These are phyloP conservation scores for Tragopan temminckii DNA, from an alignment of 2,797 vertebrate species.

Conservation along the genomic window DNA sequence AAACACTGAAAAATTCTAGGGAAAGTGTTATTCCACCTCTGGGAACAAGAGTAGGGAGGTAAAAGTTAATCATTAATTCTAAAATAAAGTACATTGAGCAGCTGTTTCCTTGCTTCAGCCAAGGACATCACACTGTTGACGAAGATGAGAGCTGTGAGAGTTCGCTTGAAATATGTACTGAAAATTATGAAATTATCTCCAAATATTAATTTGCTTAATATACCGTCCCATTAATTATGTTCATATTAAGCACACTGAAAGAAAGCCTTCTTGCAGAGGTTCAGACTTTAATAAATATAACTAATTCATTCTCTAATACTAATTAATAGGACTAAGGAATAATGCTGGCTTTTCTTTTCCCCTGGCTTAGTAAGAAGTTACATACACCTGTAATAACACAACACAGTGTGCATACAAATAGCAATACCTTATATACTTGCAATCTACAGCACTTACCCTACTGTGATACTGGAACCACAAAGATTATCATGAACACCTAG, in stretches of 20 bases:
- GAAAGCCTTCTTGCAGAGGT: not conserved
- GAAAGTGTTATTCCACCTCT: not conserved
- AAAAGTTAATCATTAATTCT: not conserved
- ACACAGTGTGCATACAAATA: not conserved
- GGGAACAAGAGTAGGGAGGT: not conserved
- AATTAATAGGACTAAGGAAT: not conserved
- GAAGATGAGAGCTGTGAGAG: not conserved
- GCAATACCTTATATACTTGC: not conserved
- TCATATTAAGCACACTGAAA: not conserved
- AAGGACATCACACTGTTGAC: not conserved
- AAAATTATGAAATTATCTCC: not conserved
- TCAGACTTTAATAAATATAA: not conserved
- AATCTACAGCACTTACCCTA: not conserved
- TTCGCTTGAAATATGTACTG: not conserved
- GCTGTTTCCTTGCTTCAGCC: not conserved
- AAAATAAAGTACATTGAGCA: not conserved
- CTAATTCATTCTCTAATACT: conserved; percentile 2
- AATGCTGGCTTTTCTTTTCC: not conserved
- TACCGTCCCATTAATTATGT: not conserved
- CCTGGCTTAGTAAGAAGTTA: not conserved
- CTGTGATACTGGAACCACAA: not conserved
- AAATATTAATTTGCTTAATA: not conserved
- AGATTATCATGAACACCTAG: not conserved
- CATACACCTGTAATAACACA: not conserved
- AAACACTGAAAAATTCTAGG: not conserved